Evolutionary conservation across 2,888 invertebrate genomes (phyloP).

Genomic region (Panopea generosa): DNA sequence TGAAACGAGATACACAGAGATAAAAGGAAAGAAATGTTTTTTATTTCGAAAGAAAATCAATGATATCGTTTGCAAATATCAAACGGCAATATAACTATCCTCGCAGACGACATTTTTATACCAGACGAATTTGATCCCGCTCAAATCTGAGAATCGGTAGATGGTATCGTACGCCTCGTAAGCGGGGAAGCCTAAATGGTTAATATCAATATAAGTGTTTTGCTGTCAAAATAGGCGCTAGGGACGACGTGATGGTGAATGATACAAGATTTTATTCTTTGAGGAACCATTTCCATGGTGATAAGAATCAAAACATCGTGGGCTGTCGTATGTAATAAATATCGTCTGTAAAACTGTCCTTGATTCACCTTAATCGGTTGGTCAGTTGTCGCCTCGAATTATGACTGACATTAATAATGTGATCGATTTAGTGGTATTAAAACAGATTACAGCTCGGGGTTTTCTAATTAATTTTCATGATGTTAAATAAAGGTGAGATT

Average conservation of each 20-base stretch:
- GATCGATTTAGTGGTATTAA: too few species aligned
- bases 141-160: constrained; percentile 22
- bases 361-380: constrained; percentile 18
- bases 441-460: too few species aligned
- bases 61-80: constrained; percentile 2
- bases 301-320: constrained; percentile 50
- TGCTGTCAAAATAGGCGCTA: constrained; percentile 53
- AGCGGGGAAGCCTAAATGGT: constrained; percentile 38
- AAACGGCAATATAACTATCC: constrained; percentile 1
- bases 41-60: constrained; percentile 2
- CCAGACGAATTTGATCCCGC: constrained; percentile 25
- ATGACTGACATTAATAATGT: too few species aligned
- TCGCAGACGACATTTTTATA: constrained; percentile 39
- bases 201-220: constrained; percentile 60
- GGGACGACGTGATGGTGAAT: constrained; percentile 54
- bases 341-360: constrained; percentile 15
- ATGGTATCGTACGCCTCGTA: background rate
- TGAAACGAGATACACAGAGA: too few species aligned
- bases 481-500: too few species aligned
- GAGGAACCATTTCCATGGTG: constrained; percentile 38
- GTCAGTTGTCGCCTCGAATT: background rate
- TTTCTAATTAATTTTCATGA: too few species aligned
- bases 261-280: constrained; percentile 50
- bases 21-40: background rate
- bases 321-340: constrained; percentile 51